Evolutionary conservation across 2,113 vertebrate genomes (phyloP).

Genomic region (Genyomyrus donnyi): DNA sequence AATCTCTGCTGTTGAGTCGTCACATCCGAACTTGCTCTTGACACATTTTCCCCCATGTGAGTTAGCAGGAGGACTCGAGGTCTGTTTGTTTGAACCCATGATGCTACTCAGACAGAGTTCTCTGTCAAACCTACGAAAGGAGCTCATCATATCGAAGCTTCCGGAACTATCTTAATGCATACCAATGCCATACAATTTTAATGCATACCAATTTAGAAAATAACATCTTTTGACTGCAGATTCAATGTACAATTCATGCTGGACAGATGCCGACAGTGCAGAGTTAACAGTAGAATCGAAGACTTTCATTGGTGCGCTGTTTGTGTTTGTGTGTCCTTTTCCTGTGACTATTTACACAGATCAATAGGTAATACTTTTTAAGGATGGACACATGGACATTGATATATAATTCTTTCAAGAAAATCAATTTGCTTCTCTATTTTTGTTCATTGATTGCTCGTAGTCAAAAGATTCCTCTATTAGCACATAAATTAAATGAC

Average conservation of each 20-base stretch:
- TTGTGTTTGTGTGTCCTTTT: background rate
- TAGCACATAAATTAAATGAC: constrained; percentile 15
- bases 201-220: background rate
- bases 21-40: background rate
- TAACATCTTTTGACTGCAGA: background rate
- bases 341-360: constrained; percentile 18
- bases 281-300: background rate
- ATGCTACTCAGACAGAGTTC: background rate
- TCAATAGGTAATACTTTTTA: constrained; percentile 47
- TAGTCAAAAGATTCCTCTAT: constrained; percentile 14
- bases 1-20: background rate
- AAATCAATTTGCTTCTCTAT: constrained; percentile 17
- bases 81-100: background rate
- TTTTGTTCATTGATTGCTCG: background rate
- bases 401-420: constrained; percentile 36
- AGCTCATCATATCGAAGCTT: background rate
- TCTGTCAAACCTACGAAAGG: background rate
- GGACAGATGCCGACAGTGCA: background rate
- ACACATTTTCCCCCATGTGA: background rate
- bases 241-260: background rate
- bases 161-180: background rate
- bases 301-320: background rate
- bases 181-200: background rate
- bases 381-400: constrained; percentile 42
- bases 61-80: background rate